Evolutionary conservation across 2,113 vertebrate genomes (phyloP), one percentile per base, ranked within the genome.

Genomic region (Cyprinodon tularosa): DNA sequence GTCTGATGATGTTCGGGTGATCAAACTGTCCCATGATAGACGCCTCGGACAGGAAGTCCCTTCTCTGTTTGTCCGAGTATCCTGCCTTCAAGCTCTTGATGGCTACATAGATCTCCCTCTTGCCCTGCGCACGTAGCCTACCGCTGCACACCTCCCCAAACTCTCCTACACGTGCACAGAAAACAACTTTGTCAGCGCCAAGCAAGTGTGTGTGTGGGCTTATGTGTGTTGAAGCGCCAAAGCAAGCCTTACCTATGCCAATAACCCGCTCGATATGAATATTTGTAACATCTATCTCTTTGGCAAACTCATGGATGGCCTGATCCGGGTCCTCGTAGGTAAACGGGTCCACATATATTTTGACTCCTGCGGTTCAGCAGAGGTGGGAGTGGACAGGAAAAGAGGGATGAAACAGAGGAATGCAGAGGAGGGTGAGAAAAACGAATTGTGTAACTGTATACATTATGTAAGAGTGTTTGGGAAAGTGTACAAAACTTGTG

Each of bases 191-290:
- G 71, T 90, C 80, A 89, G 79, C 39, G 59, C 78, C 87, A 88
- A 72, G 74, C 66, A n/a, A 82, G 76, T 71, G 68, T 71, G 76
- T 75, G 86, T 80, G 84, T 84, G 75, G 73, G 69, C 63, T 60
- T 68, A 62, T 66, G 53, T n/a, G n/a, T 76, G 68, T 47, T 15
- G 0, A 12, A 45, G 22, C 65, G 44, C 39, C 39, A 64, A 44
- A 66, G 77, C 45, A 64, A 78, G 64, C 66, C 97, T 96, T 92
- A 99, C 97, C 97, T 84, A 99, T 98, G 93, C 97, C 97, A 92
- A 99, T 98, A 90, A 99, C 97, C 93, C 97, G 98, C 94, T 99
- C 97, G 57, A 99, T 99, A 94, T 99, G 97, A 91, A 99, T 99
- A 84, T 96, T 96, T 84, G 96, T 98, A 20, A 97, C 97, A 76